Evolutionary conservation across 2,113 vertebrate species (phyloP), one percentile per base, ranked within the genome.

Genomic region (Centrocercus urophasianus): DNA sequence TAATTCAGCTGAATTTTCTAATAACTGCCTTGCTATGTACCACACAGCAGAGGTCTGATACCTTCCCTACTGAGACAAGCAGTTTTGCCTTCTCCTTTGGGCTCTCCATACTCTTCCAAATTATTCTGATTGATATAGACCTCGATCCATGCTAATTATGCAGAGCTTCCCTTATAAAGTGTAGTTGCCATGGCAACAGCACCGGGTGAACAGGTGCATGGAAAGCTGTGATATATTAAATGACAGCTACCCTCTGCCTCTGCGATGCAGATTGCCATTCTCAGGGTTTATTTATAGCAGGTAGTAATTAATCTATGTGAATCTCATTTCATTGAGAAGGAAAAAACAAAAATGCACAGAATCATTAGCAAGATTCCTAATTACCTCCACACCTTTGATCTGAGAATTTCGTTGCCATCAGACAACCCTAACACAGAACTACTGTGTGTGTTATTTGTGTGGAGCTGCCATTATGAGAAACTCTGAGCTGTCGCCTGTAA

Each of bases 91-190:
- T 95, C 94, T 97, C 97, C 97, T 98, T 96, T 89, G n/a, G 97
- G 96, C 96, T 97, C 96, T 97, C 94, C 81, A 47, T 88, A 93
- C 96, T 97, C 93, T 95, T 98, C 97, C 97, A 97, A 97, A 97
- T 98, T 98, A 98, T 97, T 98, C 97, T 98, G 98, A 98, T 97
- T 98, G 97, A 98, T 97, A 97, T 90, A 97, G 97, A 98, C 96
- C 97, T 98, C 92, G 75, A 97, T 97, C 96, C 95, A 94, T 93
- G 97, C 96, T 98, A 98, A 98, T 98, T 98, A 97, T 96, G 95
- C 94, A 97, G 92, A 86, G 95, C 93, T 98, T 97, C 97, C 91
- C 97, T 96, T 98, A 96, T 88, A 96, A 98, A 97, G 91, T 97
- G 83, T 77, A 40, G 98, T 98, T 98, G 77, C 98, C 96, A 97